phyloP scores from a whole-genome alignment of 1,140 invertebrate species.

The Centruroides vittatus region DNA sequence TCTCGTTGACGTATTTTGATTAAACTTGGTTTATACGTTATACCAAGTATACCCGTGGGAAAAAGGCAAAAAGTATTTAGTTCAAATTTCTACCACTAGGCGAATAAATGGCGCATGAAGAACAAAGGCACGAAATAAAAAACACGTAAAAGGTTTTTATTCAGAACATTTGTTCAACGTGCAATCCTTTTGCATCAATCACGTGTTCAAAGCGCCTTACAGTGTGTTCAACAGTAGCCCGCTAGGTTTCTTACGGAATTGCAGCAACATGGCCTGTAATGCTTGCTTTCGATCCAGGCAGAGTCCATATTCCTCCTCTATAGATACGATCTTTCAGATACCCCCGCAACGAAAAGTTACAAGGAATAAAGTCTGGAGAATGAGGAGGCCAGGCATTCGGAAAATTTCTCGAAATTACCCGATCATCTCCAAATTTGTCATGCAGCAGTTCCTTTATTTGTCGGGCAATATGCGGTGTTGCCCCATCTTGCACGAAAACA shows the following conservation, averaged over 20 bases:
- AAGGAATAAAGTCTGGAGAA: neutral
- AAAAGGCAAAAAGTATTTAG: no score
- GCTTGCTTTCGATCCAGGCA: neutral
- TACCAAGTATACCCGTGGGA: no score
- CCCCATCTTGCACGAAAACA: constrained; percentile 4
- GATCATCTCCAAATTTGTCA: constrained; percentile 1
- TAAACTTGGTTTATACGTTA: no score
- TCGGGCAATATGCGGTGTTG: neutral
- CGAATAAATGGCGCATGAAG: no score
- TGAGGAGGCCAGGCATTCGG: neutral
- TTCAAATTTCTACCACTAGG: no score
- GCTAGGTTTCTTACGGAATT: neutral
- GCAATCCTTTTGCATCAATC: no score
- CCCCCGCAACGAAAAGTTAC: neutral
- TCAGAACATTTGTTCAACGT: no score
- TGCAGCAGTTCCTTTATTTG: neutral
- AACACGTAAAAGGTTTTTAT: no score
- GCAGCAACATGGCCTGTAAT: constrained; percentile 1
- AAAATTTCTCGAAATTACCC: neutral
- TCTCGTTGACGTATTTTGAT: no score
- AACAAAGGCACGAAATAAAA: no score
- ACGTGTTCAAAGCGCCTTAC: no score
- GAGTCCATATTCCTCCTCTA: neutral
- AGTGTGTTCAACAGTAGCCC: no score
- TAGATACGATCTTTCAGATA: constrained; percentile 1